A percentile compares a stretch with the other conserved stretches of the same genome.
These are phyloP conservation scores for Natrix natrix DNA, from an alignment of 2,797 vertebrate species.

Conservation along the genomic window DNA sequence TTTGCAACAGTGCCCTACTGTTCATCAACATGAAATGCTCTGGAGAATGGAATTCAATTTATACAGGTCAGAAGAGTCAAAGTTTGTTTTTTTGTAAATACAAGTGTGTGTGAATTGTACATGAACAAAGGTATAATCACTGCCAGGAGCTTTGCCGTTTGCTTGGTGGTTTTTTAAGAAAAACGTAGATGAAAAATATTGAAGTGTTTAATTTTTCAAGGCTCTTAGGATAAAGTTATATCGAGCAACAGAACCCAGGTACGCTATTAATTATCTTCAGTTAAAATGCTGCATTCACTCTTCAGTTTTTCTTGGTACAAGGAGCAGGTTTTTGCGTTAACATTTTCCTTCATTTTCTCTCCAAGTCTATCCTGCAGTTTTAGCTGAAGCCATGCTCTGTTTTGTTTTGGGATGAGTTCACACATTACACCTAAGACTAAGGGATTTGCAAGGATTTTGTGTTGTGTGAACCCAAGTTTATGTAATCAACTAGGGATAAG, in stretches of 20 bases:
- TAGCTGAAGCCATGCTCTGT: background rate
- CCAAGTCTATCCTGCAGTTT: background rate
- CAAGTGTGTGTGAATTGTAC: constrained; percentile 26
- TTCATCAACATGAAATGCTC: constrained; percentile 28
- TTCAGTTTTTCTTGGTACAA: background rate
- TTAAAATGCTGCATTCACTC: background rate
- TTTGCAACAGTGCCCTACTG: constrained; percentile 9
- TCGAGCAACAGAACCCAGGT: background rate
- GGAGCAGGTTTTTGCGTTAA: background rate
- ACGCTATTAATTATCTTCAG: background rate
- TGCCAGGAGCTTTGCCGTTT: constrained; percentile 27
- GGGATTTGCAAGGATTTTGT: background rate
- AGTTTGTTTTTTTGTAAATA: constrained; percentile 36
- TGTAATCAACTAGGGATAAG: background rate
- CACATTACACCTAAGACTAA: background rate
- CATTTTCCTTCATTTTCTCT: background rate
- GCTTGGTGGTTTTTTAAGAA: constrained; percentile 12
- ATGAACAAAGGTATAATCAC: background rate
- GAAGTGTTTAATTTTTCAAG: constrained; percentile 29
- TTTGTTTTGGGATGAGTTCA: background rate
- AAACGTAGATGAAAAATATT: constrained; percentile 25
- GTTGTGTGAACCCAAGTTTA: background rate
- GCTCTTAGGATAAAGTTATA: constrained; percentile 30
- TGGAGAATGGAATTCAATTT: background rate
- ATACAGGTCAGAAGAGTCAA: constrained; percentile 27